Percentiles rank a stretch among this genome's conserved stretches.
Evolutionary conservation across 2,797 vertebrate species (phyloP).

Genomic region (Microcaecilia unicolor): DNA sequence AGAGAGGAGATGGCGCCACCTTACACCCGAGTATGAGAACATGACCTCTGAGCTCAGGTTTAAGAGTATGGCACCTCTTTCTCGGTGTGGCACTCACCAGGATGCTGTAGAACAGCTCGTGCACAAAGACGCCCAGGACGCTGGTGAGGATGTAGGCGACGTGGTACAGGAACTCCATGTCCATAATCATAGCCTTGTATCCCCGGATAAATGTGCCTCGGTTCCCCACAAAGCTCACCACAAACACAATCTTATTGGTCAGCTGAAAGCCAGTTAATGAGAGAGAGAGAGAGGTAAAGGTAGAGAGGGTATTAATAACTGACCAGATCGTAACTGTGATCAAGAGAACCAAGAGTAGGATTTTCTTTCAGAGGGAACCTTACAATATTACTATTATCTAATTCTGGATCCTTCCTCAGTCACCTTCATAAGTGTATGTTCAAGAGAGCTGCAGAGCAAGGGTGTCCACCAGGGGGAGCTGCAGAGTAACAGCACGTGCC

Average conservation of each 20-base stretch:
- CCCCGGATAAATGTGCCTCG: slow-evolving; percentile 95
- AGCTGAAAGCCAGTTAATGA: slow-evolving; percentile 71
- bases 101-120: slow-evolving; percentile 95
- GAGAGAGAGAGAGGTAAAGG: background rate
- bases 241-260: slow-evolving; percentile 90
- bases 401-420: background rate
- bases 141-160: slow-evolving; percentile 86
- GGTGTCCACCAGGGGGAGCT: too few species aligned
- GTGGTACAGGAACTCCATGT: slow-evolving; percentile 90
- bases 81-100: slow-evolving; percentile 60
- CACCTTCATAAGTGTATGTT: too few species aligned
- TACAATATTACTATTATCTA: too few species aligned
- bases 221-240: slow-evolving; percentile 95
- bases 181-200: slow-evolving; percentile 94
- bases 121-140: slow-evolving; percentile 81
- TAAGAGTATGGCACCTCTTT: too few species aligned
- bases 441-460: too few species aligned
- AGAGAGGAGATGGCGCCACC: too few species aligned
- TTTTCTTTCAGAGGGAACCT: too few species aligned
- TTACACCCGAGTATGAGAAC: too few species aligned
- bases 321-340: too few species aligned
- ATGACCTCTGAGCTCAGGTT: too few species aligned
- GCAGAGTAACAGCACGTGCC: too few species aligned
- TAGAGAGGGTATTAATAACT: background rate
- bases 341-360: background rate